Evolutionary conservation across 2,113 vertebrate species (phyloP).

Genomic region (Urocitellus parryii): DNA sequence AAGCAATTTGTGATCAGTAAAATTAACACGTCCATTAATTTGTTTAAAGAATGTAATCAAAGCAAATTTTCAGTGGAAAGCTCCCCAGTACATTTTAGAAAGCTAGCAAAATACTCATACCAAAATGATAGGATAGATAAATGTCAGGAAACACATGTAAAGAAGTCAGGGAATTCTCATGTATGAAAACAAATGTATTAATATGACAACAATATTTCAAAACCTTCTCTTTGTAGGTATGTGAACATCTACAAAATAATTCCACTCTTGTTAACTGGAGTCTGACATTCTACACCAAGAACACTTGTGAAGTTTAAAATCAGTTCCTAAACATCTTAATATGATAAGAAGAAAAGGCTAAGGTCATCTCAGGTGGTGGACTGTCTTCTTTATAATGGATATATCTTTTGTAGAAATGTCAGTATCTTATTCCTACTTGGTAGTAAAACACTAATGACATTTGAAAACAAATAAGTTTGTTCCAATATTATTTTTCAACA

Average conservation of each 20-base stretch:
- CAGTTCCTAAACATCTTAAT: neutral
- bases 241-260: neutral
- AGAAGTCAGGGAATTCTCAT: neutral
- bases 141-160: neutral
- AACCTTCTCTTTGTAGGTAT: neutral
- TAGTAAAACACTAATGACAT: neutral
- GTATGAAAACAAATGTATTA: neutral
- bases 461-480: neutral
- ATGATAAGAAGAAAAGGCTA: neutral
- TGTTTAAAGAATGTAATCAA: constrained; percentile 60
- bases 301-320: neutral
- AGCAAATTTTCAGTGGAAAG: constrained; percentile 57
- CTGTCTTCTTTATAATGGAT: neutral
- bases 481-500: neutral
- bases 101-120: neutral
- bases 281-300: neutral
- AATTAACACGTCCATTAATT: constrained; percentile 59
- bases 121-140: neutral
- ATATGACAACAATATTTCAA: neutral
- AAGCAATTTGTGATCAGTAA: constrained; percentile 64
- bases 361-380: neutral
- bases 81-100: constrained; percentile 5
- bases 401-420: neutral
- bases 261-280: neutral
- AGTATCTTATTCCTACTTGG: neutral